phyloP scores from a whole-genome alignment of 1,140 invertebrate species.

The Drosophila truncata region DNA sequence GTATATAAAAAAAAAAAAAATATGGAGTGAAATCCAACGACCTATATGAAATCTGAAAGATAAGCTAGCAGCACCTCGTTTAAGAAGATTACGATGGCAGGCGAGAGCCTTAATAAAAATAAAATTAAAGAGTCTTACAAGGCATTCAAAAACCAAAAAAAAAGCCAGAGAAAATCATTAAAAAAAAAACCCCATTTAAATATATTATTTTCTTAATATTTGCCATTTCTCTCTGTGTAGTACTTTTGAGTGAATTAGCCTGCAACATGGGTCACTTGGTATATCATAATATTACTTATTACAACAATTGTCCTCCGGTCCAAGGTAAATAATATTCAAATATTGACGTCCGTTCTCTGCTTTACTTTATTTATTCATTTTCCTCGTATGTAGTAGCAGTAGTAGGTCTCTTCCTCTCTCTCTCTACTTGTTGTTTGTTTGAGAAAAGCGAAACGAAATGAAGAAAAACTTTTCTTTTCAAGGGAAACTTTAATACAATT shows the following conservation, averaged over 20 bases:
- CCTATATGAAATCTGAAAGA: conserved; percentile 8
- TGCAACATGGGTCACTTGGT: not conserved
- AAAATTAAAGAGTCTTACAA: not conserved
- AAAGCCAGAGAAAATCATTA: not conserved
- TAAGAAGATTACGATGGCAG: conserved; percentile 3
- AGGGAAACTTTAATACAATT: conserved; percentile 19
- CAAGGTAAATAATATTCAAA: conserved; percentile 23
- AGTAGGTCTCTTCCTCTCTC: not conserved
- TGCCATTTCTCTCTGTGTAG: not conserved
- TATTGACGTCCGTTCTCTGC: conserved; percentile 4
- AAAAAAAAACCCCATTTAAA: not conserved
- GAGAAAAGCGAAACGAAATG: conserved; percentile 6
- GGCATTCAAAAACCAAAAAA: no score
- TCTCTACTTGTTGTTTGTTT: not conserved
- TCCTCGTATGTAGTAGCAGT: conserved; percentile 3
- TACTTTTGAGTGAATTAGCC: conserved; percentile 1
- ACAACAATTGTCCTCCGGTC: conserved; percentile 9
- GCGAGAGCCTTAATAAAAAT: not conserved
- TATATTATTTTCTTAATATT: not conserved
- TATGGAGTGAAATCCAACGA: conserved; percentile 7
- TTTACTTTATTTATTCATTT: conserved; percentile 15
- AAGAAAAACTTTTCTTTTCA: conserved; percentile 8
- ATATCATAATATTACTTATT: conserved; percentile 8
- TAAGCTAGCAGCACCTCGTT: not conserved
- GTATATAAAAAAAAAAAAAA: not conserved